Evolutionary conservation across 2,113 vertebrate species (phyloP), one percentile per base, ranked within the genome.

Genomic region (Speoplatyrhinus poulsoni): DNA sequence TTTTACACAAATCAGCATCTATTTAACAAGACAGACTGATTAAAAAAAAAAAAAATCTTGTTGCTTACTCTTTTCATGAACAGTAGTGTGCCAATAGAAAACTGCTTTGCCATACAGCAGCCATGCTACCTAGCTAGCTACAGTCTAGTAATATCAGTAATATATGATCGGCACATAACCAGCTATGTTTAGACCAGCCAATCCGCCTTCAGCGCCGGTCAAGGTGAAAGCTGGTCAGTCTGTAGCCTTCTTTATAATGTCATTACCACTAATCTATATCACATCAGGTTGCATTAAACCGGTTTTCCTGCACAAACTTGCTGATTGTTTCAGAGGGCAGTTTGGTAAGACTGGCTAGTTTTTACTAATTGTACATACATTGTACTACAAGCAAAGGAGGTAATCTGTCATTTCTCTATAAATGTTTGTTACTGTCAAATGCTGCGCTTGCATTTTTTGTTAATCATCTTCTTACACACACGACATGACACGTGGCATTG

Each of bases 341-440:
- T 76, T 76, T 80, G 79, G 69, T 76, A 77, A 83, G 67, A 71
- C 60, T 11, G 67, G 76, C 71, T 55, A n/a, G 59, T 69, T 47
- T n/a, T 16, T 54, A 71, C 84, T 88, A 80, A 89, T 87, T 82
- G n/a, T n/a, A n/a, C n/a, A n/a, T n/a, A 69, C 81, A 75, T 86
- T 88, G 78, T 82, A 84, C 66, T 65, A 72, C 71, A 82, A 82
- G 75, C 79, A 72, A 82, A 75, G 33, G 6, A 80, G 70, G 49
- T 26, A 2, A 26, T 26, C 26, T 26, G 26, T 3, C 2, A 66
- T 74, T 55, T 47, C 61, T 68, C 82, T 84, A 89, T 84, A 85
- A 91, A 90, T 89, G 84, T 70, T 62, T 10, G 62, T 71, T 56
- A 3, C 80, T 11, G 62, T 81, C 57, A 69, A 61, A 85, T 12